Base-by-base conservation (phyloP, 2,113 vertebrate genomes). In the Corydoras maculifer region DNA sequence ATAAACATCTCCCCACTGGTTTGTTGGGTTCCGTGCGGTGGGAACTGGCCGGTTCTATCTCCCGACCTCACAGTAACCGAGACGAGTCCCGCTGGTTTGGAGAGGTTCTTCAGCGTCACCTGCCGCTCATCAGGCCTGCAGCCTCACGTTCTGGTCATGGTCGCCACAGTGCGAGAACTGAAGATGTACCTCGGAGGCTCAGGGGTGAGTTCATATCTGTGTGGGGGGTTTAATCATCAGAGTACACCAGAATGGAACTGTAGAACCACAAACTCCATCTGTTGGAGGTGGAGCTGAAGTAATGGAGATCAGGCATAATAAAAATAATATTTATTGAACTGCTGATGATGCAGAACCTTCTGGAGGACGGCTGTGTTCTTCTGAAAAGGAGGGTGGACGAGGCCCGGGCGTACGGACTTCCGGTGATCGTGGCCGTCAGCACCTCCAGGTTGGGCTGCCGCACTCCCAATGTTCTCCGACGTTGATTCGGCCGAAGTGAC, bases 51-150 rank as follows among this genome's bases (percentile, higher is more conserved):
- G 53, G 48, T 53, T 51, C 63, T n/a, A n/a, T 57, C 14, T n/a
- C 54, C n/a, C 7, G 13, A 50, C 30, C 12, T 58, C 49, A 69
- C 58, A 94, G 93, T 94, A 77, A 93, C 91, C 0, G 93, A 93
- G 84, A 91, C 91, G 29, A 91, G 91, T 62, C 91, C 92, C 3
- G 90, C 91, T 51, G 92, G 92, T 74, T 92, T 94, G 92, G 93
- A 94, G 75, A 94, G 91, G 72, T 94, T 94, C 83, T 93, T 94
- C 14, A 84, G 93, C 79, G 93, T 94, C 82, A 94, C 93, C 74
- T 94, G 93, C 77, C 88, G 88, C 25, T 91, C 86, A 58, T 94
- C 93, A 1, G 91, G 89, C 60, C 88, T 94, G 70, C 82, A 80
- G 51, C 92, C 93, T 9, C 87, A 93, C 0, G 91, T 92, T 62